Evolutionary conservation across 2,888 invertebrate species (phyloP).

Genomic region (Orthosia gracilis): DNA sequence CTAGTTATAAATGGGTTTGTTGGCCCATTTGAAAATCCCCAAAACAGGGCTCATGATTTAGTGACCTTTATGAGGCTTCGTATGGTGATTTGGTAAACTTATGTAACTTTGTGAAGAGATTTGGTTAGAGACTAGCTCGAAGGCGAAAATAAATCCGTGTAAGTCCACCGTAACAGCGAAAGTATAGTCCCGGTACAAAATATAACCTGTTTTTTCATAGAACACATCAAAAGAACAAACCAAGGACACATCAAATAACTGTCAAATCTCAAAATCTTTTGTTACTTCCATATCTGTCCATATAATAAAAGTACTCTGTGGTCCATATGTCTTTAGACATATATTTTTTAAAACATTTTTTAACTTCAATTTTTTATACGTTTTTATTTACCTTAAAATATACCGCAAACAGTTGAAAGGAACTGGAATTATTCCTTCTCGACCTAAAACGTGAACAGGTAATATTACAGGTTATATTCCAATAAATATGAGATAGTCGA

Average conservation of each 20-base stretch:
- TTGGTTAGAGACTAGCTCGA: no score
- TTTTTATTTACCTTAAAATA: conserved; percentile 14
- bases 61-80: background rate
- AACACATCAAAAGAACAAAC: no score
- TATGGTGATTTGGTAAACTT: background rate
- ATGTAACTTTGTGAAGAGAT: background rate
- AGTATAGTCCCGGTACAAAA: no score
- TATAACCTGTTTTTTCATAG: no score
- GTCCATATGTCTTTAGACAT: conserved; percentile 12
- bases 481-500: no score
- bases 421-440: conserved; percentile 11
- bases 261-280: background rate
- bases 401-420: conserved; percentile 42
- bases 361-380: conserved; percentile 1
- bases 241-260: no score
- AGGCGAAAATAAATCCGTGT: no score
- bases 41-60: no score
- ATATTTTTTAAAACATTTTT: background rate
- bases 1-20: no score
- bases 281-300: background rate
- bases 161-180: no score
- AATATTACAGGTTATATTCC: background rate
- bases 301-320: no score
- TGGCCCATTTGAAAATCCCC: no score
- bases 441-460: conserved; percentile 29